Evolutionary conservation across 2,113 vertebrate species (phyloP).

Genomic region (Formicarius rufipectus): DNA sequence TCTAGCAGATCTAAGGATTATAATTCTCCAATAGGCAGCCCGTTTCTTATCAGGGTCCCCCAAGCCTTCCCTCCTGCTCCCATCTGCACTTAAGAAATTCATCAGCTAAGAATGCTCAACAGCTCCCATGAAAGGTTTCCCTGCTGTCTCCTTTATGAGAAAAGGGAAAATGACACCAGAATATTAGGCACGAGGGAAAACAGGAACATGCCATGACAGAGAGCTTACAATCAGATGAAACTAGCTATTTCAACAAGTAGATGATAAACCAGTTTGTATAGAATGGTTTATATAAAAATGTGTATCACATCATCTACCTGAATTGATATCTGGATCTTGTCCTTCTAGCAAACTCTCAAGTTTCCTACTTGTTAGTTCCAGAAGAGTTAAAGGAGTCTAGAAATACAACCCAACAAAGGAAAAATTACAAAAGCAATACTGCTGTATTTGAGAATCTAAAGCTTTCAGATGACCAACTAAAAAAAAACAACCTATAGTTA

Average conservation of each 20-base stretch:
- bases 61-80: not conserved
- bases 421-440: not conserved
- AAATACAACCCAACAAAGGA: not conserved
- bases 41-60: not conserved
- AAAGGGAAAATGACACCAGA: not conserved
- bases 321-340: conserved; percentile 74
- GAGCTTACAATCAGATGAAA: not conserved
- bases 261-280: not conserved
- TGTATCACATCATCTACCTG: conserved; percentile 64
- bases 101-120: not conserved
- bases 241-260: not conserved
- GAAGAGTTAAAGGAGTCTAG: conserved; percentile 79
- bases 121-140: not conserved
- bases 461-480: not conserved
- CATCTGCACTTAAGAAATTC: not conserved
- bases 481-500: not conserved
- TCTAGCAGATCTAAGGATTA: not conserved
- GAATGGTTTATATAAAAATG: not conserved
- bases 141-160: not conserved
- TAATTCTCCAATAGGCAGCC: not conserved
- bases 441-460: not conserved
- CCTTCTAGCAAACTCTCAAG: conserved; percentile 78
- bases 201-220: not conserved
- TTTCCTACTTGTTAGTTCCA: conserved; percentile 78
- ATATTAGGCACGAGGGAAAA: not conserved